Evolutionary conservation across 2,113 vertebrate species (phyloP), one percentile per base, ranked within the genome.

Genomic region (Amphiprion ocellaris): DNA sequence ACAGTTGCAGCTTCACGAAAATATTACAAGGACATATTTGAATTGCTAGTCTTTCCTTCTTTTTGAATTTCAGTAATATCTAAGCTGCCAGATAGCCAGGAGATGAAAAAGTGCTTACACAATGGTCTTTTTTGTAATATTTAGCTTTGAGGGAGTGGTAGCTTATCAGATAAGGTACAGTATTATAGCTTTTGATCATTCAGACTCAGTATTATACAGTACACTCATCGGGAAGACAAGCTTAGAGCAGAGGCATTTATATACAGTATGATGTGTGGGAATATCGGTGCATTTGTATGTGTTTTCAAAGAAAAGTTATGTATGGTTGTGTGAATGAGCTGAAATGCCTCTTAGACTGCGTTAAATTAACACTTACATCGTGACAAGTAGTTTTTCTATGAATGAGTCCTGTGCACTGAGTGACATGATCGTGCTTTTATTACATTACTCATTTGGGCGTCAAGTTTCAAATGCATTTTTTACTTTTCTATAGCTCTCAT

Each of bases 121-220:
- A 67, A 67, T 54, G 56, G 63, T 8, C 8, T 46, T 54, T 26
- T 56, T 61, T 82, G 19, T 41, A 28, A 67, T 71, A 69, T 37
- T 82, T 83, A 81, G 88, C 77, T 87, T 91, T 85, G 72, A 73
- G 83, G 89, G 90, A 74, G 82, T 70, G 84, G 85, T 92, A 86
- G 88, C 71, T 86, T 80, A 81, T 83, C 64, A 66, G 58, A 79
- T 91, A 87, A 89, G 81, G 65, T 82, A 77, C 89, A 90, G 92
- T 91, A 84, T 92, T 91, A 87, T 65, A 62, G 69, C 24, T 83
- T 76, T 70, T 81, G 61, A 81, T 90, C 65, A 69, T 84, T 82
- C 55, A 39, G 88, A 71, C 79, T 89, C 83, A 88, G 86, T 92
- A 89, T 88, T 88, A 84, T 54, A 79, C 37, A 73, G 74, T 37